Evolutionary conservation across 2,797 vertebrate genomes (phyloP).

Genomic region (Neosilurus hyrtlii): DNA sequence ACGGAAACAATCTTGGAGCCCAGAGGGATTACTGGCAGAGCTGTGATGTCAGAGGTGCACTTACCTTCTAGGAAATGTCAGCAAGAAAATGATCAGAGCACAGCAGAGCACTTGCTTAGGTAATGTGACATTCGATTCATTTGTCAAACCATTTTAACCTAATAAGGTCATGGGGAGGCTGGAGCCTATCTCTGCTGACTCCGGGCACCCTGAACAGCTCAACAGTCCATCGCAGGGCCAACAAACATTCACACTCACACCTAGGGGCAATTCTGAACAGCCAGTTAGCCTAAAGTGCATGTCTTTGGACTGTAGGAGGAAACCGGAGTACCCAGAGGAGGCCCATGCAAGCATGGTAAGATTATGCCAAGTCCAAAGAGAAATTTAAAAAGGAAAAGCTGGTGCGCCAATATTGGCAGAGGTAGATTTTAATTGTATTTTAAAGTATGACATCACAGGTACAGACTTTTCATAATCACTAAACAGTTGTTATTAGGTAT

Average conservation of each 20-base stretch:
- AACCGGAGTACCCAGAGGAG: too few species aligned
- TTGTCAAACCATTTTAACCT: neutral
- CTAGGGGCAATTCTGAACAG: too few species aligned
- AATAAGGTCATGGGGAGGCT: too few species aligned
- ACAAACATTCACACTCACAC: too few species aligned
- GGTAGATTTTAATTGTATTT: neutral
- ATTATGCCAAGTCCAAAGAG: too few species aligned
- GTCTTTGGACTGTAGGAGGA: too few species aligned
- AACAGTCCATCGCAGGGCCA: too few species aligned
- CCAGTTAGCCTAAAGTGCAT: too few species aligned
- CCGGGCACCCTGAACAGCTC: too few species aligned
- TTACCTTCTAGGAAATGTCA: slow-evolving; percentile 48
- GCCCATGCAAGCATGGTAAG: too few species aligned
- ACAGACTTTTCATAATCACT: neutral
- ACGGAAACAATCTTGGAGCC: slow-evolving; percentile 36
- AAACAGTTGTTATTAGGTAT: neutral
- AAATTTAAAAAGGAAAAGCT: neutral
- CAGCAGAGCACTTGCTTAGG: neutral
- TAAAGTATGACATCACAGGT: neutral
- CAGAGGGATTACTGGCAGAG: slow-evolving; percentile 30
- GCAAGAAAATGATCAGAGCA: slow-evolving; percentile 25
- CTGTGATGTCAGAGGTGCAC: slow-evolving; percentile 49
- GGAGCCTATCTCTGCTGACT: too few species aligned
- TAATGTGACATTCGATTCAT: slow-evolving; percentile 11
- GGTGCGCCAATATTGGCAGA: neutral